Evolutionary conservation across 2,888 invertebrate genomes (phyloP), one percentile per base, ranked within the genome.

Genomic region (Halictus ligatus): DNA sequence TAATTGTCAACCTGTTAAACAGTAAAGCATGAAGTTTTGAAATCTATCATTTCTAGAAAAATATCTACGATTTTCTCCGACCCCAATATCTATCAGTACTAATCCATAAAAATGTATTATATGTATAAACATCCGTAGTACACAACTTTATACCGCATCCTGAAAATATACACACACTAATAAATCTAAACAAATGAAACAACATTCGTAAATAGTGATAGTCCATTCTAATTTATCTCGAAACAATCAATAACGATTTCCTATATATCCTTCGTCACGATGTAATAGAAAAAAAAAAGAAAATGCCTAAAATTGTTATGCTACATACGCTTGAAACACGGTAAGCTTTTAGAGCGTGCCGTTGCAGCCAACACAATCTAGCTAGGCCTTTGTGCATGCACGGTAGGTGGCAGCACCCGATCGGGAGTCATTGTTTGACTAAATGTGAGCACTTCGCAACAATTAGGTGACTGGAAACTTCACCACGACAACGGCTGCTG

Each of bases 381-480:
- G 64, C 64, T 64, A 64, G 64, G 29, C 64, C 64, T 64, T 64
- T 64, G 64, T 64, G 64, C 7, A 15, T 0, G 64, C 29, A 29
- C 15, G 15, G 64, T 64, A 29, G 64, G 29, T 64, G 29, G 15
- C 64, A 64, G 64, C 64, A 25, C 7, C 64, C 8, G 64, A 64
- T 64, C 29, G 64, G 7, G 29, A 64, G 64, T 64, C 64, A 71
- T 71, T 71, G 40, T 64, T 64, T 64, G 64, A 64, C 64, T 64
- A 64, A 64, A 64, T 64, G 29, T 64, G 64, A 64, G 29, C 64
- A 64, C 64, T 64, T 64, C 18, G 29, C 64, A 64, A 64, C 64
- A 64, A 64, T 64, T 64, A 64, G 64, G 64, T 29, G 64, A 64
- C 64, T 64, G 64, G 64, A 29, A 64, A 64, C 64, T 64, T 18